These are phyloP conservation scores for Brachionus plicatilis DNA, from an alignment of 1,140 invertebrate species.

Conservation along the genomic window DNA sequence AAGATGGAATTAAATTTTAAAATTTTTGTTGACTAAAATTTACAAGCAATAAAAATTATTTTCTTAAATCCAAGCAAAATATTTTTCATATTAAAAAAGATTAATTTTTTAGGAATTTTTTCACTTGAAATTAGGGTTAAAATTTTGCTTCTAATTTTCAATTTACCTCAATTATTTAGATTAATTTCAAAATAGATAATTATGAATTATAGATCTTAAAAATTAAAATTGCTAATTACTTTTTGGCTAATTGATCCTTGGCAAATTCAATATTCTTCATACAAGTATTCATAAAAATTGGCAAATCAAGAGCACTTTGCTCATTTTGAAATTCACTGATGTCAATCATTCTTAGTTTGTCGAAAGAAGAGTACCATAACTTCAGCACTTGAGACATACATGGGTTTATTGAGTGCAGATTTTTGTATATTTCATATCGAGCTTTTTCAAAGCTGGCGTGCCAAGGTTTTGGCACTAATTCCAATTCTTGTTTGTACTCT, in stretches of 20 bases:
- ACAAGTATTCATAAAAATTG: constrained; percentile 59
- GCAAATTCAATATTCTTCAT: constrained; percentile 58
- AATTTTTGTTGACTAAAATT: background rate
- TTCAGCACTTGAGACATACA: constrained; percentile 73
- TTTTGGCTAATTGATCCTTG: constrained; percentile 58
- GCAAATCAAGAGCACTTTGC: constrained; percentile 56
- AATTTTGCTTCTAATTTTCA: too few species aligned
- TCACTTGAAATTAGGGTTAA: too few species aligned
- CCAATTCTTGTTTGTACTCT: constrained; percentile 60
- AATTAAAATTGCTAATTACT: constrained; percentile 45
- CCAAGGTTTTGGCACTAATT: constrained; percentile 64
- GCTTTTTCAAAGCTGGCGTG: constrained; percentile 58
- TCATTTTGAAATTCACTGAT: constrained; percentile 55
- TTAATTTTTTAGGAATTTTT: too few species aligned
- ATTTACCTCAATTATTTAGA: too few species aligned
- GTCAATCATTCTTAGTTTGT: constrained; percentile 60
- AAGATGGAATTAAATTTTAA: background rate
- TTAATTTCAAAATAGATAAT: too few species aligned
- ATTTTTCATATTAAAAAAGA: background rate
- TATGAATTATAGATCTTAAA: background rate
- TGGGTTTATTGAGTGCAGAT: constrained; percentile 72
- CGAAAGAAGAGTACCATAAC: constrained; percentile 72
- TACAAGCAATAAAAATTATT: background rate
- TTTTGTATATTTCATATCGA: constrained; percentile 59
- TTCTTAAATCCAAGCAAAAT: background rate